Base-by-base conservation (phyloP, 2,888 invertebrate genomes). In the Ichneumon xanthorius region DNA sequence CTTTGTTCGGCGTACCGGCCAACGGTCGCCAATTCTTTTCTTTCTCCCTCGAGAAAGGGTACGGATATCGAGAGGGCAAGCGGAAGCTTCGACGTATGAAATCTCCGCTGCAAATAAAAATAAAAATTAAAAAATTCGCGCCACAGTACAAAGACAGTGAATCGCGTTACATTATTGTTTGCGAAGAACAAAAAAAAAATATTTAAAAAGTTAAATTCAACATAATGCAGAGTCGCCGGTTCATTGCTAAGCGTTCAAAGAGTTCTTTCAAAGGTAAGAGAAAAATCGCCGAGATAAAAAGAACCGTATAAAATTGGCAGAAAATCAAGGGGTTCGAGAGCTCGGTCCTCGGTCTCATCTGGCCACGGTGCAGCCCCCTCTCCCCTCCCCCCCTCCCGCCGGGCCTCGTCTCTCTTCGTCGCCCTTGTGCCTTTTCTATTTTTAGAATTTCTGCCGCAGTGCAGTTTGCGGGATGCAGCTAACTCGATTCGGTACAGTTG, bases 401-500 rank as follows among this genome's bases (percentile, higher is more conserved):
- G 22, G 45, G 14, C n/a, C 45, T 37, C n/a, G 61, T 45, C 75
- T 19, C 30, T 70, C 70, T 55, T 75, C 55, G 72, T 50, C 77
- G 77, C 65, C 67, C 79, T 79, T 75, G 77, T 82, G 63, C 50
- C 75, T 85, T 55, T 82, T 73, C 72, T 85, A 82, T 85, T 82
- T 82, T 82, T 80, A 82, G 77, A 61, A 76, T 77, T 82, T 85
- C 82, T 82, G 82, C 80, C 85, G 87, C 85, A 86, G 63, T 87
- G 86, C 87, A 88, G 86, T 82, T 87, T 84, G 73, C 78, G 78
- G 83, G 84, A 79, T 86, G 86, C 80, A 86, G 84, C 81, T 86
- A 70, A 76, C 68, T n/a, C 73, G 82, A 26, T 68, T 75, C n/a
- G 75, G 80, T 68, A 61, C 33, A 67, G 76, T 70, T 40, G 80